phyloP scores from a whole-genome alignment of 1,140 invertebrate genomes.

The Antheraea pernyi region DNA sequence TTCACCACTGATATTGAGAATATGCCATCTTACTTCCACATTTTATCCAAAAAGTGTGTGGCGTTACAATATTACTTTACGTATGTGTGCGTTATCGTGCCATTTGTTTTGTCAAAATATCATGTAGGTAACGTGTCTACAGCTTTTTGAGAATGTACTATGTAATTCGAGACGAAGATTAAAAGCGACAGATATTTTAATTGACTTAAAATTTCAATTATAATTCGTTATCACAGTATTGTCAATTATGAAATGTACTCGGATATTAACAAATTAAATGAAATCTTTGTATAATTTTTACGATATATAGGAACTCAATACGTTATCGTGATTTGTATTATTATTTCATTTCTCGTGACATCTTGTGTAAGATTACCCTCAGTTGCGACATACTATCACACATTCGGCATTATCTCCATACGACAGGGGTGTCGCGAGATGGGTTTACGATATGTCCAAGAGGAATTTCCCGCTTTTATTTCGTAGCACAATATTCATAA shows the following conservation, averaged over 20 bases:
- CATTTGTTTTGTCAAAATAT: no score
- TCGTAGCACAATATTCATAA: no score
- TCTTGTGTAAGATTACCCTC: not conserved
- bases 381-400: not conserved
- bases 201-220: not conserved
- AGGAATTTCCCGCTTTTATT: not conserved
- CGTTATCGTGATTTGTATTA: no score
- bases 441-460: not conserved
- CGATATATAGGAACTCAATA: no score
- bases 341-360: no score
- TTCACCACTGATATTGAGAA: no score
- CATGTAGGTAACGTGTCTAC: no score
- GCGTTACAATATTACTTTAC: no score
- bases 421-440: not conserved
- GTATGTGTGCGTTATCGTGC: no score
- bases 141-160: no score
- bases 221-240: not conserved
- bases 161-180: not conserved
- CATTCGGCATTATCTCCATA: not conserved
- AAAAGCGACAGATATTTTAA: not conserved
- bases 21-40: no score
- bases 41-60: not conserved
- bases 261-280: no score
- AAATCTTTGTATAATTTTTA: not conserved
- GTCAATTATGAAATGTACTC: not conserved